These are phyloP conservation scores for Hiodon alosoides DNA, from an alignment of 2,113 vertebrate genomes.

Conservation along the genomic window DNA sequence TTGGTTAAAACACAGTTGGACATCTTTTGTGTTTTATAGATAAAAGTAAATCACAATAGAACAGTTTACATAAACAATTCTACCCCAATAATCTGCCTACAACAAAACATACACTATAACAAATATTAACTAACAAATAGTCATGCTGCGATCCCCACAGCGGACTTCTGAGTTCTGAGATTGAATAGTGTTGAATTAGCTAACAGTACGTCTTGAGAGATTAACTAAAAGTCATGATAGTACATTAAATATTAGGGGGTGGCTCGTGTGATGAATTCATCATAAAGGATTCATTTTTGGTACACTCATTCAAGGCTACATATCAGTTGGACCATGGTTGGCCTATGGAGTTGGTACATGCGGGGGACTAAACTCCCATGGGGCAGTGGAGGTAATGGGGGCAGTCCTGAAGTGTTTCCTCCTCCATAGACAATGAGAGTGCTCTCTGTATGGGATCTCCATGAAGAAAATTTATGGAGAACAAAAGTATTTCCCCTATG, in stretches of 20 bases:
- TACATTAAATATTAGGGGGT: not conserved
- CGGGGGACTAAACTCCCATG: conserved; percentile 51
- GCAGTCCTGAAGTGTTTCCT: conserved; percentile 66
- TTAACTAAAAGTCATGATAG: too few species aligned
- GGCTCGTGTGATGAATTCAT: not conserved
- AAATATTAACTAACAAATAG: too few species aligned
- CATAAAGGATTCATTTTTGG: conserved; percentile 4
- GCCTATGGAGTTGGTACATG: conserved; percentile 49
- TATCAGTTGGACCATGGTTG: conserved; percentile 38
- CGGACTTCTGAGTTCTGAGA: too few species aligned
- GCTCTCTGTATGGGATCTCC: conserved; percentile 52
- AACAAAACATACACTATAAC: too few species aligned
- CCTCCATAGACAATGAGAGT: conserved; percentile 57
- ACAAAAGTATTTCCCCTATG: too few species aligned
- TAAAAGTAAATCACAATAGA: too few species aligned
- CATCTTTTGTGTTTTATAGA: too few species aligned
- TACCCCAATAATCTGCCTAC: too few species aligned
- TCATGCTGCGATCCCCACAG: too few species aligned
- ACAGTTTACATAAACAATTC: too few species aligned
- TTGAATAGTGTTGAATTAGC: not conserved
- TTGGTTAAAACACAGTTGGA: too few species aligned
- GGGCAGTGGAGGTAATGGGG: conserved; percentile 14
- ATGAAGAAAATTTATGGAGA: too few species aligned
- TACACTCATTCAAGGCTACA: not conserved
- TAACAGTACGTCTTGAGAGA: not conserved